A percentile compares a stretch with the other conserved stretches of the same genome.
Conservation (phyloP, 2,888 invertebrate species). For the Hyalella azteca region DNA sequence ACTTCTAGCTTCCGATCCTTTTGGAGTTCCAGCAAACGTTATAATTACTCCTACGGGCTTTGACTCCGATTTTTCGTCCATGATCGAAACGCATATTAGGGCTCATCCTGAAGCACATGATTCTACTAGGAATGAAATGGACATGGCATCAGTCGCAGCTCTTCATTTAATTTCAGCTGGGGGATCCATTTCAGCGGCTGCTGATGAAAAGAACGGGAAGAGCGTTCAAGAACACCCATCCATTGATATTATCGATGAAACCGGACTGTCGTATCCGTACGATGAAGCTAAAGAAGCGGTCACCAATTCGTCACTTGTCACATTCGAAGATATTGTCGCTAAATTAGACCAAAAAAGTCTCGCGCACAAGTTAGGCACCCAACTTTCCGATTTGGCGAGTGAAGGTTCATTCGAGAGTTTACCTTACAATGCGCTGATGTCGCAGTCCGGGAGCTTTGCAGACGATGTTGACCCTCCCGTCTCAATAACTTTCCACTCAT, state of each 20-base stretch:
- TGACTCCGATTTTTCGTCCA: slow-evolving; percentile 15
- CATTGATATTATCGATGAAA: slow-evolving; percentile 23
- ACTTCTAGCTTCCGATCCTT: background rate
- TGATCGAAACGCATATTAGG: background rate
- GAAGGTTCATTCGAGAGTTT: slow-evolving; percentile 54
- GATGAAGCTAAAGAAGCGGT: background rate
- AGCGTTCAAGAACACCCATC: background rate
- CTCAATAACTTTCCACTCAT: slow-evolving; percentile 6
- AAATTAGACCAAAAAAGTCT: background rate
- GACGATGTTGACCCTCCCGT: slow-evolving; percentile 39
- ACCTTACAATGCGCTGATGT: slow-evolving; percentile 48
- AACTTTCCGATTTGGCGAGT: slow-evolving; percentile 45
- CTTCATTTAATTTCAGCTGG: background rate
- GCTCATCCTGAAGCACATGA: background rate
- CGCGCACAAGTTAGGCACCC: background rate
- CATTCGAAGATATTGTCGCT: slow-evolving; percentile 1
- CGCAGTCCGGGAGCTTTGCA: slow-evolving; percentile 49
- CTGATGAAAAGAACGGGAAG: background rate
- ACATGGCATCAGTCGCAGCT: background rate
- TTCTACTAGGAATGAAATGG: background rate
- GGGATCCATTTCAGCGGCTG: background rate
- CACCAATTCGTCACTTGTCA: too few relatives aligned
- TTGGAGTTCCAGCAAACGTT: background rate
- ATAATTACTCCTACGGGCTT: background rate
- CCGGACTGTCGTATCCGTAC: slow-evolving; percentile 11